These are phyloP conservation scores for Petrocephalus microphthalmus DNA, from an alignment of 2,113 vertebrate genomes.

Conservation along the genomic window DNA sequence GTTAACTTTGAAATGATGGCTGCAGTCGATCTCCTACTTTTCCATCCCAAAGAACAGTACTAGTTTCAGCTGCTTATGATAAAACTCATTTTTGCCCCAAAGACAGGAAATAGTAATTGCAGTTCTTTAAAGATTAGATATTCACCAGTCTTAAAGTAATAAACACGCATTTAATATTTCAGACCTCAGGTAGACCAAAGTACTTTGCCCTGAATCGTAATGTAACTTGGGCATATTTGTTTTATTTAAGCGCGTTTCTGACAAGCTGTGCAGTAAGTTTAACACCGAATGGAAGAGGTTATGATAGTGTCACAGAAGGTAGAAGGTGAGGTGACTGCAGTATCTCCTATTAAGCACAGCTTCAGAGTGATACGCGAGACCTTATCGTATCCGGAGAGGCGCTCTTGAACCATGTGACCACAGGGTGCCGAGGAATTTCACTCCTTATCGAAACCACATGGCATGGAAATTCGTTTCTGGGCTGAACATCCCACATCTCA, in stretches of 20 bases:
- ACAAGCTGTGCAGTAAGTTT: background rate
- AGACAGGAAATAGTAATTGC: background rate
- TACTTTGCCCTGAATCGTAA: background rate
- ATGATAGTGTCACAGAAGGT: background rate
- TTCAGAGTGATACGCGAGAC: slow-evolving; percentile 10
- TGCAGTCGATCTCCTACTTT: background rate
- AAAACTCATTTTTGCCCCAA: background rate
- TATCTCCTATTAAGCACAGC: background rate
- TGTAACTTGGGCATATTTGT: background rate
- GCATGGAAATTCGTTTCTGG: background rate
- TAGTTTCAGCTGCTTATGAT: background rate
- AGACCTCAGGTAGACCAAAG: background rate
- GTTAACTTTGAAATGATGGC: background rate
- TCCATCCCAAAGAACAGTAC: background rate
- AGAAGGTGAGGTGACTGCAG: slow-evolving; percentile 1
- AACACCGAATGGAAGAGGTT: background rate
- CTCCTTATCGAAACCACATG: slow-evolving; percentile 16
- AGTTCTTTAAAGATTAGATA: background rate
- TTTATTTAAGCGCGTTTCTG: background rate
- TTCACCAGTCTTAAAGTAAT: background rate
- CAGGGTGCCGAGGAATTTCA: background rate
- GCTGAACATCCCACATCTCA: background rate
- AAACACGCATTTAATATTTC: background rate
- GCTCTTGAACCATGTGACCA: slow-evolving; percentile 7
- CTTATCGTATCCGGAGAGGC: background rate